phyloP scores from a whole-genome alignment of 2,797 vertebrate species.

The Thunnus albacares region DNA sequence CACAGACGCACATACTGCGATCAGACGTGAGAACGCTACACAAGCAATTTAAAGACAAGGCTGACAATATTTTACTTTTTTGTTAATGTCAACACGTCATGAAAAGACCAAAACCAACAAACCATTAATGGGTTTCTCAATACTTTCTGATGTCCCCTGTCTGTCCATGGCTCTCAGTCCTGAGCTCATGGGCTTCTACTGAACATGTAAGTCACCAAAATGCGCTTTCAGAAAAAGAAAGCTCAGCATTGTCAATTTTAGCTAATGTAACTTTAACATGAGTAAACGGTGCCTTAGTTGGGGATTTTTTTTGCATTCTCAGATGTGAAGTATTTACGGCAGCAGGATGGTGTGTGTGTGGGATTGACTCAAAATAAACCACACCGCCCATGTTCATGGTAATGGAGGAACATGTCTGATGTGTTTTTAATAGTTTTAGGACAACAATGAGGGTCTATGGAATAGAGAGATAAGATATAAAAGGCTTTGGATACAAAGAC shows the following conservation, averaged over 20 bases:
- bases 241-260: background rate
- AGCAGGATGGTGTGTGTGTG: background rate
- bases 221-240: no score
- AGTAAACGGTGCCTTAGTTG: background rate
- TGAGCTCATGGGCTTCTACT: no score
- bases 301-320: background rate
- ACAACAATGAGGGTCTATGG: background rate
- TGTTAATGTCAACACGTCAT: background rate
- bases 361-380: background rate
- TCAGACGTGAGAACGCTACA: background rate
- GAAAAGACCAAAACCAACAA: no score
- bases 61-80: no score
- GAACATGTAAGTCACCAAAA: no score
- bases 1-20: background rate
- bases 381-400: no score
- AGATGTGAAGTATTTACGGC: background rate
- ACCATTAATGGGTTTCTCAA: no score
- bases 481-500: background rate
- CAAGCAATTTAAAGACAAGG: background rate
- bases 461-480: background rate
- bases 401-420: background rate
- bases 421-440: background rate
- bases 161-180: no score
- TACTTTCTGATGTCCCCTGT: no score
- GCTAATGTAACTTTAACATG: background rate